Base-by-base conservation (phyloP, 2,888 invertebrate genomes). In the Nycteola revayana region DNA sequence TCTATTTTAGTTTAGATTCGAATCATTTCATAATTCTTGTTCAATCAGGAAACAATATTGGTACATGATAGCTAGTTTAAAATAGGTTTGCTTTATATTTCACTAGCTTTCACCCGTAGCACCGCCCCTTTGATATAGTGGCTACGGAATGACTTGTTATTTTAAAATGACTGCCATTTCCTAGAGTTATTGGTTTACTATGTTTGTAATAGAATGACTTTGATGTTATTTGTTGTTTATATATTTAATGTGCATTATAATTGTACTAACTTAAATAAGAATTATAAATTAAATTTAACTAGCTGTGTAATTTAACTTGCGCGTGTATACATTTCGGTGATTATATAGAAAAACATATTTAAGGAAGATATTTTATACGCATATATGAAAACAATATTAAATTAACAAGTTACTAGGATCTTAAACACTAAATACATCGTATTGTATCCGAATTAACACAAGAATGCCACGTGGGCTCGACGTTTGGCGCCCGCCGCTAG, bases 1-100 rank as follows among this genome's bases (percentile, higher is more conserved):
- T 73, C 70, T 75, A 74, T 76, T 75, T 54, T 35, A 42, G 42
- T 51, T 49, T 68, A 68, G 69, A 75, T 77, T 68, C 64, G 62
- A 71, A 74, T 75, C 65, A 55, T 62, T 63, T 55, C 47, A 57
- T 59, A 60, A 60, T 58, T 52, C 52, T 60, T 56, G 40, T 51
- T 51, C 50, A 54, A 75, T 75, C 66, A 74, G 64, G 69, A 70
- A 73, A 69, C 66, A 63, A 66, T 71, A 68, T 39, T 40, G 40
- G 36, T 41, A 50, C 44, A 54, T 30, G 34, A 36, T 36, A 29
- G 36, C 29, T 39, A 33, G 36, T 49, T 46, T 37, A 25, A 44
- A 40, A 46, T 42, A 31, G 43, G 29, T 42, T 53, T 40, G 40
- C 43, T 42, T 42, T 44, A 48, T 32, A 40, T 36, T 46, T 54